Evolutionary conservation across 2,797 vertebrate species (phyloP).

Genomic region (Amblyraja radiata): DNA sequence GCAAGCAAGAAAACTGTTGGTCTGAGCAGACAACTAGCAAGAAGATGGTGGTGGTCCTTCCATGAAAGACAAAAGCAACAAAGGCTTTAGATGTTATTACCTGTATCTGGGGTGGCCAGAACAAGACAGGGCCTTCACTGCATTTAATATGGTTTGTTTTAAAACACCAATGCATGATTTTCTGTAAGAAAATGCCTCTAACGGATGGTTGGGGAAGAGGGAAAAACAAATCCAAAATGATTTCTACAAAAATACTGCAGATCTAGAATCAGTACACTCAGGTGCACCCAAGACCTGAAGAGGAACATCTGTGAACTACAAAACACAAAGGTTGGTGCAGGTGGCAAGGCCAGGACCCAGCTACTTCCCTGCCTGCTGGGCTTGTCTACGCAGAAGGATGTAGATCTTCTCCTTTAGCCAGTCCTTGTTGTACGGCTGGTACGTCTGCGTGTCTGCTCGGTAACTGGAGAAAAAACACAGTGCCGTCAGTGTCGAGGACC

Average conservation of each 20-base stretch:
- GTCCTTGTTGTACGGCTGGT: conserved; percentile 97
- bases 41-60: not conserved
- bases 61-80: not conserved
- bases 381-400: conserved; percentile 86
- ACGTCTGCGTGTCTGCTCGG: conserved; percentile 91
- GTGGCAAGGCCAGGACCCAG: not conserved
- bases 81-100: not conserved
- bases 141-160: not conserved
- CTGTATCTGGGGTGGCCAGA: not conserved
- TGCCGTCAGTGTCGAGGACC: no score
- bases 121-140: not conserved
- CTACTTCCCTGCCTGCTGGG: conserved; percentile 88
- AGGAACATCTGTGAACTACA: conserved; percentile 20
- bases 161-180: conserved; percentile 29
- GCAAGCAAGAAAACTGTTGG: not conserved
- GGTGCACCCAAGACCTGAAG: not conserved
- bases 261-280: not conserved
- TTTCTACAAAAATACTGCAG: conserved; percentile 30
- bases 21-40: not conserved
- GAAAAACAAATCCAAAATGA: not conserved
- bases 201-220: not conserved
- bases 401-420: conserved; percentile 99
- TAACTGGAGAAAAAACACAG: conserved; percentile 61
- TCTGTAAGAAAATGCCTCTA: conserved; percentile 3
- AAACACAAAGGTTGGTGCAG: not conserved